Evolutionary conservation across 2,113 vertebrate species (phyloP).

Genomic region (Maccullochella peelii): DNA sequence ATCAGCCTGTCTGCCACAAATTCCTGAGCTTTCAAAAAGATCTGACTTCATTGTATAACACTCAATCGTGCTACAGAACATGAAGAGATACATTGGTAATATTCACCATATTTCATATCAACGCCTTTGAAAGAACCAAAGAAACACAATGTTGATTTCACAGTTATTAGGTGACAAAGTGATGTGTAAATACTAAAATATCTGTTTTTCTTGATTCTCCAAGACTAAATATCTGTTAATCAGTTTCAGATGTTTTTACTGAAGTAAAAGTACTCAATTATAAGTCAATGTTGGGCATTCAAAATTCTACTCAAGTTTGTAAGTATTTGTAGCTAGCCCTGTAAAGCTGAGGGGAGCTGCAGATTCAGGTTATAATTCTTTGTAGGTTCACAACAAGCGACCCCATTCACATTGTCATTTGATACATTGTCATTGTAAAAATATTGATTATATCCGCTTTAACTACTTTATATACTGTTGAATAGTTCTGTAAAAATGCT

Average conservation of each 20-base stretch:
- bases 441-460: neutral
- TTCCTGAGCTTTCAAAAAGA: conserved; percentile 44
- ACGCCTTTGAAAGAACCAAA: neutral
- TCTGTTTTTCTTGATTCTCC: neutral
- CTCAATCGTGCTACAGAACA: conserved; percentile 4
- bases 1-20: conserved; percentile 38
- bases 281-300: neutral
- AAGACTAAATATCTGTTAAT: neutral
- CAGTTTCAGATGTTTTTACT: conserved; percentile 1
- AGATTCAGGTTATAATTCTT: too few relatives aligned
- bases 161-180: conserved; percentile 18
- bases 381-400: too few relatives aligned
- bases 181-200: neutral
- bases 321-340: neutral
- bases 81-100: neutral
- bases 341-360: too few relatives aligned
- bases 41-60: neutral
- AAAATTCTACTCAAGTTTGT: neutral
- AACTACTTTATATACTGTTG: neutral
- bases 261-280: neutral
- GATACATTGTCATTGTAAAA: neutral
- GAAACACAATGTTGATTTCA: conserved; percentile 8
- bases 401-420: neutral
- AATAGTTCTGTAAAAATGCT: neutral
- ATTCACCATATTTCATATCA: neutral